Base-by-base conservation (phyloP, 1,140 invertebrate genomes). In the Listronotus bonariensis region DNA sequence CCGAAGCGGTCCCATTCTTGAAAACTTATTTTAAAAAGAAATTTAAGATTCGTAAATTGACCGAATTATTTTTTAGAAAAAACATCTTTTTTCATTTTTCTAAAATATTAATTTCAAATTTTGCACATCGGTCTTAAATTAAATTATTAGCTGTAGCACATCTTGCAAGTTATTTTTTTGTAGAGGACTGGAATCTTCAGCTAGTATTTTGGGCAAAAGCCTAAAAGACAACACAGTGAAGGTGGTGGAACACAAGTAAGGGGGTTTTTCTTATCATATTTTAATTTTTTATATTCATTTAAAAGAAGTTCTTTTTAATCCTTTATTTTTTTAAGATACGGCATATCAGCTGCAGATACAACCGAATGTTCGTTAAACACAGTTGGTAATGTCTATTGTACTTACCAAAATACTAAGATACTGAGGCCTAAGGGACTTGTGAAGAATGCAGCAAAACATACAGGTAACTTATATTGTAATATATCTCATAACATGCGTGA, bases 171-270 rank as follows among this genome's bases (percentile, higher is more conserved):
- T n/a, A n/a, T 26, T 17, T 14, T 34, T 18, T 52, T 60, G 51
- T 46, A 65, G 62, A 82, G 87, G 52, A 68, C 68, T 91, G n/a
- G 88, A 91, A 71, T 76, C 80, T 56, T 87, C 89, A 10, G 88
- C 87, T 7, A 81, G 79, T 52, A 84, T 86, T 40, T 75, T 91
- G 48, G 88, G 85, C 7, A 80, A 69, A 45, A 87, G 81, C 74
- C 69, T 91, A 9, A 84, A 87, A 17, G 78, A 88, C 60, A 89
- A 90, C 74, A 90, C 88, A 4, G 88, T 90, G 1, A 82, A 85
- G 67, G 82, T 89, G 45, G 86, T 91, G 43, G 76, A 85, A 68
- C 86, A 90, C 75, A 89, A 86, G 87, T 88, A 82, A 79, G 68
- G 62, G 78, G 71, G 61, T 26, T 52, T 31, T 18, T 49, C 3